phyloP scores from a whole-genome alignment of 2,888 invertebrate genomes.

The Agriopis marginaria region DNA sequence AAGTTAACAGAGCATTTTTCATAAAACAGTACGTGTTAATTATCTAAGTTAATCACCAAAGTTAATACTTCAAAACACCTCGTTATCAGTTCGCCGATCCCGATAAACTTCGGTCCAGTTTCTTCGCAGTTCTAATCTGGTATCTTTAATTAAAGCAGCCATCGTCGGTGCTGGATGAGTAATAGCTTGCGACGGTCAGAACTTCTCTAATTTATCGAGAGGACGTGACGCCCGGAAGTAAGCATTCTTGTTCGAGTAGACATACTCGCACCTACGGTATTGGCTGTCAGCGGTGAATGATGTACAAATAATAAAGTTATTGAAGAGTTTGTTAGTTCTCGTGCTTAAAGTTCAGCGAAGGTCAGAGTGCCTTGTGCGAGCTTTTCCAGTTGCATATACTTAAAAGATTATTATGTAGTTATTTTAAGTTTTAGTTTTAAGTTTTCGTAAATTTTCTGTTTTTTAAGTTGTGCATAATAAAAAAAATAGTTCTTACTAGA shows the following conservation, averaged over 20 bases:
- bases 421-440: too few species aligned
- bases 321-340: neutral
- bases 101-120: slow-evolving; percentile 8
- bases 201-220: slow-evolving; percentile 56
- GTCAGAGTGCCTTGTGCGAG: too few species aligned
- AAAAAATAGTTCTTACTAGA: too few species aligned
- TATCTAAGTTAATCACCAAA: slow-evolving; percentile 1
- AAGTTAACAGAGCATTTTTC: neutral
- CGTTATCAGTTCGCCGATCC: neutral
- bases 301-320: neutral
- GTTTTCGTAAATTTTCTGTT: too few species aligned
- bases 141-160: slow-evolving; percentile 46
- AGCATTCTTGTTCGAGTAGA: slow-evolving; percentile 46
- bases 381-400: too few species aligned
- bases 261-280: neutral
- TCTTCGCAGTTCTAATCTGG: slow-evolving; percentile 31
- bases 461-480: too few species aligned
- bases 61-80: slow-evolving; percentile 1
- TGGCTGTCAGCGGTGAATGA: neutral
- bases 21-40: neutral
- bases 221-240: slow-evolving; percentile 48
- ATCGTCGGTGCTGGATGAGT: slow-evolving; percentile 51
- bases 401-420: too few species aligned
- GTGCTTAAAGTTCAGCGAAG: too few species aligned
- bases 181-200: slow-evolving; percentile 49